Conservation (phyloP, 2,888 invertebrate genomes). For the Megastigmus dorsalis region DNA sequence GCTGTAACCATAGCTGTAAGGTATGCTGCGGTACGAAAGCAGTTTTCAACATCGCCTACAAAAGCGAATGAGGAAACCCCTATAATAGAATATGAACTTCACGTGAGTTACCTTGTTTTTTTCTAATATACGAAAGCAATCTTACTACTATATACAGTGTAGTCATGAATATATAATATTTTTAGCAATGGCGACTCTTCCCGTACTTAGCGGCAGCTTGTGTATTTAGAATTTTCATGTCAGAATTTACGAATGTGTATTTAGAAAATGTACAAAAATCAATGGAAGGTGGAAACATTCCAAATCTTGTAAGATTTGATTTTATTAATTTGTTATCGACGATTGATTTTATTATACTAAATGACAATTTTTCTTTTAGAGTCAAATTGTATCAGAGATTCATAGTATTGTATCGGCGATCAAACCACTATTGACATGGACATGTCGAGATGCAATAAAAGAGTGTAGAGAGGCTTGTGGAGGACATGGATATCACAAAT, state of each 20-base stretch:
- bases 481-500: constrained; percentile 88
- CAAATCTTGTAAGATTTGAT: constrained; percentile 65
- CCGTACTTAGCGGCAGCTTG: constrained; percentile 84
- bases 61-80: constrained; percentile 79
- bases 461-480: constrained; percentile 92
- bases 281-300: constrained; percentile 68
- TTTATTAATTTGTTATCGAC: not conserved
- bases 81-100: constrained; percentile 88
- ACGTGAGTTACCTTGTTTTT: constrained; percentile 76
- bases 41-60: constrained; percentile 79
- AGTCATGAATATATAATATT: too few relatives aligned
- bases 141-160: too few relatives aligned
- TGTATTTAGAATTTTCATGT: constrained; percentile 81
- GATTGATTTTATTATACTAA: not conserved
- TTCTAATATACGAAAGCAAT: constrained; percentile 23
- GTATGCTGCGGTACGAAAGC: constrained; percentile 86
- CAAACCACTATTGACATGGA: constrained; percentile 86
- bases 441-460: constrained; percentile 84
- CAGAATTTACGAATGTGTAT: constrained; percentile 80
- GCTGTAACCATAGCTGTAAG: constrained; percentile 85
- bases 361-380: constrained; percentile 72
- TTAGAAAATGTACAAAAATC: constrained; percentile 83
- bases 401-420: constrained; percentile 82
- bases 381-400: constrained; percentile 81
- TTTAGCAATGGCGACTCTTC: constrained; percentile 87